Conservation (phyloP, 2,888 invertebrate species). For the Blera fallax region DNA sequence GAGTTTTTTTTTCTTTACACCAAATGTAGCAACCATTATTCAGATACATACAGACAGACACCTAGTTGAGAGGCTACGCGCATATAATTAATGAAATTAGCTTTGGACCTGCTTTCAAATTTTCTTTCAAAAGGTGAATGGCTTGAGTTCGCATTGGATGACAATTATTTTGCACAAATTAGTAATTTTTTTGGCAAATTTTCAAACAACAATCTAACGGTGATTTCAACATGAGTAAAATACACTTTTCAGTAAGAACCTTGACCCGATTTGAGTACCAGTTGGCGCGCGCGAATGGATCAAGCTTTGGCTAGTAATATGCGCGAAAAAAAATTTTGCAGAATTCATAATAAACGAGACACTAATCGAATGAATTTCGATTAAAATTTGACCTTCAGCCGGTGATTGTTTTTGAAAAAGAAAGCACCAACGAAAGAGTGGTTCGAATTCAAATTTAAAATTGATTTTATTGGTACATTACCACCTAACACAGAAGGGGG, state of each 20-base stretch:
- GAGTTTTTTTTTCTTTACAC: not conserved
- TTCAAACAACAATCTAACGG: constrained; percentile 16
- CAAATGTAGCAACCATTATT: constrained; percentile 21
- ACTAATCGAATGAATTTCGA: constrained; percentile 16
- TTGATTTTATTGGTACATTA: not conserved
- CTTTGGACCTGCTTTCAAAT: constrained; percentile 1
- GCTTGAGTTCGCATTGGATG: not conserved
- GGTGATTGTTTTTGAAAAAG: constrained; percentile 1
- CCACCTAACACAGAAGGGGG: not conserved
- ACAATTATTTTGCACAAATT: constrained; percentile 9
- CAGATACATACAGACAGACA: not conserved
- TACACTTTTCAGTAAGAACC: constrained; percentile 16
- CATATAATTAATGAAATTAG: constrained; percentile 12
- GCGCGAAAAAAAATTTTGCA: not conserved
- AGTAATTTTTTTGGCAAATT: not conserved
- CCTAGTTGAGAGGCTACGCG: not conserved
- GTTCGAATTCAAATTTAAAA: not conserved
- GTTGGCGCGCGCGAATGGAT: not conserved
- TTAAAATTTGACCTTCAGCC: constrained; percentile 12
- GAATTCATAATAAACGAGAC: not conserved
- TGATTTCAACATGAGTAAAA: constrained; percentile 4
- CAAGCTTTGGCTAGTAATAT: not conserved
- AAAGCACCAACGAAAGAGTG: not conserved
- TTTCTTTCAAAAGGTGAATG: constrained; percentile 33
- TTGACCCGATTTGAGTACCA: constrained; percentile 22